Conservation (phyloP, 2,888 invertebrate species). For the Brachyptera risi region DNA sequence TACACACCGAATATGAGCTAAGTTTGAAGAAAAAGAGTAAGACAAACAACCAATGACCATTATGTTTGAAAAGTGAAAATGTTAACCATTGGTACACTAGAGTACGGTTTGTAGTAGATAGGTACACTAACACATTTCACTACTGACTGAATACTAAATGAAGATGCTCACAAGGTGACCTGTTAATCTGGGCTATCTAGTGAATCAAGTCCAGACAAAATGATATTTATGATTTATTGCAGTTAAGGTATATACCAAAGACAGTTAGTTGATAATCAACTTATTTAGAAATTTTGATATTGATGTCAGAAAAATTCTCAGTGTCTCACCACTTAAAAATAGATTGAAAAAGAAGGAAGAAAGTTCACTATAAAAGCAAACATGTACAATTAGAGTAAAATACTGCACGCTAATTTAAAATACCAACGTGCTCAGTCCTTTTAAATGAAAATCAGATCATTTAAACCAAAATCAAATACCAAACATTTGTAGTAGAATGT, state of each 20-base stretch:
- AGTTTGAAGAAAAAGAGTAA: neutral
- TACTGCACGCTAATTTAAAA: conserved; percentile 11
- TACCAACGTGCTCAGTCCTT: conserved; percentile 16
- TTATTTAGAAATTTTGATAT: conserved; percentile 4
- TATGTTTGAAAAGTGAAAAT: neutral
- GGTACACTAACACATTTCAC: neutral
- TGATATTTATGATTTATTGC: neutral
- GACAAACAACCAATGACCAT: neutral
- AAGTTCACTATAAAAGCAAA: neutral
- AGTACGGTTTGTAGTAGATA: neutral
- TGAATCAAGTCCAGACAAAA: too few relatives aligned
- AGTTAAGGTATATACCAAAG: neutral
- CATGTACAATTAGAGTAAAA: conserved; percentile 4
- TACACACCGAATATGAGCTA: neutral
- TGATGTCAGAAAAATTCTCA: neutral
- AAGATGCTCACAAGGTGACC: neutral
- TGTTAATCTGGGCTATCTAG: too few relatives aligned
- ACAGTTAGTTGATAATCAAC: neutral
- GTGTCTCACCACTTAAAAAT: conserved; percentile 9
- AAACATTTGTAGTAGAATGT: too few relatives aligned
- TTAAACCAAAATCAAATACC: conserved; percentile 15
- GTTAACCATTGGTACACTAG: neutral
- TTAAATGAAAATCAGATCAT: conserved; percentile 23
- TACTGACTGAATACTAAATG: neutral
- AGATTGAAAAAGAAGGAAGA: conserved; percentile 8